Conservation (phyloP, 2,888 invertebrate species). For the Eupithecia inturbata region DNA sequence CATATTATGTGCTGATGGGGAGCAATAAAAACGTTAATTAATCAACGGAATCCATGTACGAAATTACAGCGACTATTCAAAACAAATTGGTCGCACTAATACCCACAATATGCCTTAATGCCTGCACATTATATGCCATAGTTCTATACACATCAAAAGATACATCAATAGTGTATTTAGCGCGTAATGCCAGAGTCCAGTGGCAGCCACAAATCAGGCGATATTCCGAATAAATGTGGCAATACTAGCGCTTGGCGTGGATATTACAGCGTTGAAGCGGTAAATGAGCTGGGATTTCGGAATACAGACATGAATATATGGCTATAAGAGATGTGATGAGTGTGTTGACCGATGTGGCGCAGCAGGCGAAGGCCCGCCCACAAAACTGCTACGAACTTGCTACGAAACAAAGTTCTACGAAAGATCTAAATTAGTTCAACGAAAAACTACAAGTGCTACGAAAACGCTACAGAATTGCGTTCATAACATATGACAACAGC, state of each 20-base stretch:
- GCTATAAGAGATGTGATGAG: no score
- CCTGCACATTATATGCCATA: not conserved
- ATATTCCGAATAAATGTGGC: conserved; percentile 26
- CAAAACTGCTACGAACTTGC: no score
- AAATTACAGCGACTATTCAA: not conserved
- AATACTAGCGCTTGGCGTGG: conserved; percentile 18
- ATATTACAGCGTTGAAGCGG: not conserved
- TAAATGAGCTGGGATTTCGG: not conserved
- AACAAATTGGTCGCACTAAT: not conserved
- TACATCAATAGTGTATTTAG: conserved; percentile 17
- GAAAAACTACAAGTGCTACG: no score
- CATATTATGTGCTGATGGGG: no score
- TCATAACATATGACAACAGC: not conserved
- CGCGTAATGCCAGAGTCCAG: conserved; percentile 4
- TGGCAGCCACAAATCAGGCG: conserved; percentile 30
- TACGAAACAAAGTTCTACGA: no score
- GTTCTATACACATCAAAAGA: not conserved
- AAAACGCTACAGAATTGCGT: no score
- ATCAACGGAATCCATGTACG: not conserved
- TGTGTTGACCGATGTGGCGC: no score
- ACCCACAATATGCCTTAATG: not conserved
- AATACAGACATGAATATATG: not conserved
- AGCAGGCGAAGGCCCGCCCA: no score
- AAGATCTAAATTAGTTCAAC: no score
- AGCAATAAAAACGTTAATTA: no score